These are phyloP conservation scores for Mustela nigripes DNA, from an alignment of 2,113 vertebrate genomes.

Conservation along the genomic window DNA sequence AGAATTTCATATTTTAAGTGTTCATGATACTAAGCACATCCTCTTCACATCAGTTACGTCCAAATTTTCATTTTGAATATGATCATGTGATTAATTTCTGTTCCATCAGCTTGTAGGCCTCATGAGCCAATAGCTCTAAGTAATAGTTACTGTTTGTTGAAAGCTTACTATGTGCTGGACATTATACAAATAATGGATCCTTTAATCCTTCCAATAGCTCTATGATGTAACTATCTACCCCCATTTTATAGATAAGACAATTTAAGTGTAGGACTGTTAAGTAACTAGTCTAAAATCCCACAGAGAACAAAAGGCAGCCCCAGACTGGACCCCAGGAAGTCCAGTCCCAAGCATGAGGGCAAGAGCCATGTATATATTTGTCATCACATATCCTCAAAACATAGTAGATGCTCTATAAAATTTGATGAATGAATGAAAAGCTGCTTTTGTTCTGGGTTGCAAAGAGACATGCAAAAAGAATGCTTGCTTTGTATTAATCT, in stretches of 20 bases:
- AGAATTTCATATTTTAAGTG: not conserved
- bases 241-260: not conserved
- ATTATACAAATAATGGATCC: not conserved
- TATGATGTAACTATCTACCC: not conserved
- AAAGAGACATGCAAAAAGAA: not conserved
- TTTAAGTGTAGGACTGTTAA: not conserved
- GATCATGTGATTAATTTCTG: not conserved
- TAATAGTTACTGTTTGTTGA: not conserved
- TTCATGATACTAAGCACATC: not conserved
- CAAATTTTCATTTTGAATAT: constrained; percentile 9
- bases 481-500: not conserved
- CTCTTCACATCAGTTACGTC: not conserved
- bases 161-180: not conserved
- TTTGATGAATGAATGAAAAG: not conserved
- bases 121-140: not conserved
- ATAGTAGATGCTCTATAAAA: not conserved
- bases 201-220: not conserved
- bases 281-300: not conserved
- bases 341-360: not conserved
- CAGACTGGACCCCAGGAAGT: too few species aligned
- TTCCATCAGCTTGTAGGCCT: not conserved
- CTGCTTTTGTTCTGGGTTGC: not conserved
- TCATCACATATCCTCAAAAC: not conserved
- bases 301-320: not conserved
- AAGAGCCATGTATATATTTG: not conserved